Evolutionary conservation across 2,888 invertebrate species (phyloP).

Genomic region (Morinoia aosen): DNA sequence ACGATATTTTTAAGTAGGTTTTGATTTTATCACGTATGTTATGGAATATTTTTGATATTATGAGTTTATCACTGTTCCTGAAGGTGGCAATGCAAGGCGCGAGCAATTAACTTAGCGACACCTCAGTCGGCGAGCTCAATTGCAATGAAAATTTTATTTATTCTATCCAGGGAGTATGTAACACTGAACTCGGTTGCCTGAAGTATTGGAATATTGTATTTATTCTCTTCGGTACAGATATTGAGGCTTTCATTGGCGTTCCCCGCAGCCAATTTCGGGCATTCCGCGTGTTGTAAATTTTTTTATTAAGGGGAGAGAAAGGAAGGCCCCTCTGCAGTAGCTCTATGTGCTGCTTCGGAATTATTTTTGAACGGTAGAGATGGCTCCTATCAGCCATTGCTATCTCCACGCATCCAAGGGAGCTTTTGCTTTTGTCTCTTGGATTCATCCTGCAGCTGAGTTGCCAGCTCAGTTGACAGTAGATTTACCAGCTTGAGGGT

Average conservation of each 20-base stretch:
- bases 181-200: neutral
- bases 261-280: neutral
- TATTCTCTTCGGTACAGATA: neutral
- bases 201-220: constrained; percentile 27
- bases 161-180: neutral
- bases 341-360: neutral
- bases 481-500: neutral
- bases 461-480: too few relatives aligned
- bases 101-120: neutral
- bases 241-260: neutral
- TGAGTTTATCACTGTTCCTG: neutral
- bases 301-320: neutral
- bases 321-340: neutral
- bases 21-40: too few relatives aligned
- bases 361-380: neutral
- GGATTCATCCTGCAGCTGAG: too few relatives aligned
- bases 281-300: neutral
- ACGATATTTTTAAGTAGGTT: too few relatives aligned
- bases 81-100: neutral
- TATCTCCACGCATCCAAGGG: neutral
- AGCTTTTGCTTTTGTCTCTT: neutral
- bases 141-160: neutral
- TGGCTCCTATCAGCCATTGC: neutral
- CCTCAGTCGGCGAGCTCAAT: neutral
- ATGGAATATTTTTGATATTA: too few relatives aligned